Percentiles rank a stretch among this genome's conserved stretches.
phyloP scores from a whole-genome alignment of 2,113 vertebrate species.

The Corythaixoides concolor region DNA sequence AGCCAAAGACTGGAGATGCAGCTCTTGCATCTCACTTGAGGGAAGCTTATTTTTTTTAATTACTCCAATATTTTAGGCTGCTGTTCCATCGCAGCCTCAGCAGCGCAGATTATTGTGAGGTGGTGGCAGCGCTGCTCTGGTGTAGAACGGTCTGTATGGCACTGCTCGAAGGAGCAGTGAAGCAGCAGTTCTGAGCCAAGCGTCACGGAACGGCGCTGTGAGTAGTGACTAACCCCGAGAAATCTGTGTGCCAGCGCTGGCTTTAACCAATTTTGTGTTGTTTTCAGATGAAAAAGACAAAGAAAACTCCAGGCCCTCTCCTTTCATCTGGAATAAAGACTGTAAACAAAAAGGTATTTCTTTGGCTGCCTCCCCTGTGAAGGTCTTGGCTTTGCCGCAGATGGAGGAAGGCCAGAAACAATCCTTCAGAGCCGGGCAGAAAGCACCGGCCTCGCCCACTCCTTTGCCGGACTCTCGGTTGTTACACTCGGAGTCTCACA shows the following conservation, averaged over 20 bases:
- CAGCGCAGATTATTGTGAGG: background rate
- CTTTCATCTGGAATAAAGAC: background rate
- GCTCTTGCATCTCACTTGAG: background rate
- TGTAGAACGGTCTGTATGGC: fast-evolving
- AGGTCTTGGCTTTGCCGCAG: background rate
- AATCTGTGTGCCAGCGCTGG: background rate
- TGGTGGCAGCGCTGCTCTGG: background rate
- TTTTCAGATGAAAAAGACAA: conserved; percentile 55
- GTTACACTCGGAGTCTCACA: background rate
- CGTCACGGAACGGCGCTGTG: background rate
- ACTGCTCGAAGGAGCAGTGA: background rate
- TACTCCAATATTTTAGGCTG: background rate
- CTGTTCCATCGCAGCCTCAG: fast-evolving
- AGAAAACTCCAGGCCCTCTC: background rate
- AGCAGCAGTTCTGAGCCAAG: background rate
- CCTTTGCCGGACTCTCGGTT: fast-evolving
- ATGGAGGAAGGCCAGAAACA: background rate
- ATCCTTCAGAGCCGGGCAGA: fast-evolving
- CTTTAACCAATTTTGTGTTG: background rate
- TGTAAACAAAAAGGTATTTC: background rate
- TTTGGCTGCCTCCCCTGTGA: background rate
- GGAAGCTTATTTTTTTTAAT: background rate
- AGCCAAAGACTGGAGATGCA: background rate
- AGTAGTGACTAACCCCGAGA: background rate
- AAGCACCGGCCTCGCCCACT: fast-evolving